Evolutionary conservation across 2,797 vertebrate species (phyloP), one percentile per base, ranked within the genome.

Genomic region (Gadopsis marmoratus): DNA sequence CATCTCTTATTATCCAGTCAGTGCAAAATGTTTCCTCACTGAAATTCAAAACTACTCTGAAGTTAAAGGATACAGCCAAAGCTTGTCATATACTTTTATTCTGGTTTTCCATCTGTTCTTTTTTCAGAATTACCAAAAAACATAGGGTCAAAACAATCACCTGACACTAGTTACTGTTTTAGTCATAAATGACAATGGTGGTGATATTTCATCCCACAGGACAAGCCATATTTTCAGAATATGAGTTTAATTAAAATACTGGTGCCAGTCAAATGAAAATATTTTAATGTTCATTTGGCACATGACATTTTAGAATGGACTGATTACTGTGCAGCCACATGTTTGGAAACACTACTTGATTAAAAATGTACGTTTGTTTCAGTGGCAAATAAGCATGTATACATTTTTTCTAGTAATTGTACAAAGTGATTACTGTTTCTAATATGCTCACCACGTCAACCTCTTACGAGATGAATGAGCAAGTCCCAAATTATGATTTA

Each of bases 331-430:
- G 39, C 56, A 76, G 60, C 16, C 48, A 55, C 33, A 26, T 17
- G 5, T 55, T 33, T n/a, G 7, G 7, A 71, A 65, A 35, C 26
- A 61, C 2, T 3, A 47, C 72, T 23, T 41, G 23, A 47, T 71
- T 73, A 74, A 83, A 83, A 81, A 74, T 11, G 0, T 16, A 9
- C 2, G 14, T 48, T 41, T 14, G 19, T 26, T 67, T 62, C 43
- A 39, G 1, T 45, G 77, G 69, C 51, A 58, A 75, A 76, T 19
- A 43, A 61, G 67, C 48, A 95, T 97, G 86, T 96, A 96, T 85
- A 76, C 29, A 39, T 1, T 26, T 48, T 43, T 37, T 79, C 7
- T 83, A 59, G 12, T 33, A 12, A 29, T 16, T 70, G 33, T 56
- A 76, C 31, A 85, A 64, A 71, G 8, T 19, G 19, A 50, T 66